Conservation (phyloP, 2,113 vertebrate genomes). For the Meriones unguiculatus region DNA sequence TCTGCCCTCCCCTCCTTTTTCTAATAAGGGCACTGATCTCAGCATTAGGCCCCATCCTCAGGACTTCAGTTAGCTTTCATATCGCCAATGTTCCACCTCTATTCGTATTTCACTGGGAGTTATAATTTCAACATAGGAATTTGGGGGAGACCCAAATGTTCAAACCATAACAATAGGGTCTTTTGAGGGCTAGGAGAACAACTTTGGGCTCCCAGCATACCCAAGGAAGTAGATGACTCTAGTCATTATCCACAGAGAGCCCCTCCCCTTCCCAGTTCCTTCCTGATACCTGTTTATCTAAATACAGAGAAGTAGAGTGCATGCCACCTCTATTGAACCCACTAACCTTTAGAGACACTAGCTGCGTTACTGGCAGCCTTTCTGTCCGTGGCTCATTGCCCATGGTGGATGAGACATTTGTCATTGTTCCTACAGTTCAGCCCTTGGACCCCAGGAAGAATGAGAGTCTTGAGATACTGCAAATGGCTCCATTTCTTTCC, state of each 20-base stretch:
- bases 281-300: neutral
- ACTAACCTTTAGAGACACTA: neutral
- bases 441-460: neutral
- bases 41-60: neutral
- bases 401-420: neutral
- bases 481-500: no score
- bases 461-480: neutral
- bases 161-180: neutral
- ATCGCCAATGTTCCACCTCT: neutral
- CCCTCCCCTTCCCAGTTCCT: neutral
- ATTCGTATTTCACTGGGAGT: neutral
- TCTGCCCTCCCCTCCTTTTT: neutral
- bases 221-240: neutral
- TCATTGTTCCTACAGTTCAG: neutral
- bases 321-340: neutral
- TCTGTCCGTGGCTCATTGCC: neutral
- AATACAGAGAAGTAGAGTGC: neutral
- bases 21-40: neutral
- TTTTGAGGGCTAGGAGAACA: neutral
- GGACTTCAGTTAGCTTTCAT: neutral
- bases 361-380: neutral
- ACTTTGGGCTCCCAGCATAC: neutral
- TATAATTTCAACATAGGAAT: neutral
- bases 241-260: neutral
- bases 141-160: neutral